phyloP scores from a whole-genome alignment of 2,113 vertebrate species.

The Hemiscyllium ocellatum region DNA sequence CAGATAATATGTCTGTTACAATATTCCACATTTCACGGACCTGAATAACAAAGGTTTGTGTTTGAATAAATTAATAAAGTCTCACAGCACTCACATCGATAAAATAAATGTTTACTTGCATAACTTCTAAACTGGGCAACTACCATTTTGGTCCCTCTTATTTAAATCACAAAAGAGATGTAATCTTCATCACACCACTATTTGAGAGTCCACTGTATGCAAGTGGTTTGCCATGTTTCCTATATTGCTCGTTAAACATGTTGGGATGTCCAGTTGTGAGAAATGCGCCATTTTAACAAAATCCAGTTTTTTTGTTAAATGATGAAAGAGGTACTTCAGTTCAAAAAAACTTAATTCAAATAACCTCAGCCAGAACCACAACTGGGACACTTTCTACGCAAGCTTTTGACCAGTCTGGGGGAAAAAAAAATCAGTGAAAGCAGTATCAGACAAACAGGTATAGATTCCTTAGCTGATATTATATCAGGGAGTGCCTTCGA shows the following conservation, averaged over 20 bases:
- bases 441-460: not conserved
- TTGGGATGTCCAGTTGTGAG: no score
- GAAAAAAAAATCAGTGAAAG: not conserved
- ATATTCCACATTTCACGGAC: slow-evolving; percentile 67
- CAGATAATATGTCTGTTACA: slow-evolving; percentile 52
- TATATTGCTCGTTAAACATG: no score
- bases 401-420: not conserved
- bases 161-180: no score
- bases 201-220: no score
- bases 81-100: not conserved
- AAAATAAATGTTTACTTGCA: not conserved
- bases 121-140: not conserved
- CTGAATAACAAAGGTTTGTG: slow-evolving; percentile 47
- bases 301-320: not conserved
- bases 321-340: not conserved
- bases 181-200: no score
- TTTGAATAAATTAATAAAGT: not conserved
- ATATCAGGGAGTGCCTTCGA: not conserved
- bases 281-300: no score
- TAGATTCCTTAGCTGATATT: not conserved
- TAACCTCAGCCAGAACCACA: not conserved
- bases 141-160: not conserved
- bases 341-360: not conserved
- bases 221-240: no score
- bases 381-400: not conserved